Percentiles rank a stretch among this genome's conserved stretches.
phyloP scores from a whole-genome alignment of 2,888 invertebrate species.

The Chloromyia formosa region DNA sequence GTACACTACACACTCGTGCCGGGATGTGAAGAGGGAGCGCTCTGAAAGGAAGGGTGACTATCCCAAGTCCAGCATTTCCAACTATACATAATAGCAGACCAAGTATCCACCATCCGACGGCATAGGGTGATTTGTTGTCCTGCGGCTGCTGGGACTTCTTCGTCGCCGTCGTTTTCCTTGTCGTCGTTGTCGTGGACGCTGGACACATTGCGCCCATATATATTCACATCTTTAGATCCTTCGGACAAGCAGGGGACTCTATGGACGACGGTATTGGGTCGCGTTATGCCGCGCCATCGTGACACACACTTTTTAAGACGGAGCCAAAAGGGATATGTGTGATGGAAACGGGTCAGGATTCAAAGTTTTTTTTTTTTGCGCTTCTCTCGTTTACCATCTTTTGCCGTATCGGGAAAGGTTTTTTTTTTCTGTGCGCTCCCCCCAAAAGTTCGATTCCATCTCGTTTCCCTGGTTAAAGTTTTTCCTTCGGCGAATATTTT shows the following conservation, averaged over 20 bases:
- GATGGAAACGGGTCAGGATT: conserved; percentile 30
- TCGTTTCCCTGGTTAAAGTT: conserved; percentile 23
- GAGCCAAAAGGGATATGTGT: conserved; percentile 5
- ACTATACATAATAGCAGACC: conserved; percentile 14
- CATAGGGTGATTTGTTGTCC: conserved; percentile 50
- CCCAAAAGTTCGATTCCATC: conserved; percentile 17
- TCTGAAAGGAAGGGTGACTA: conserved; percentile 9
- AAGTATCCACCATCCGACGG: conserved; percentile 28
- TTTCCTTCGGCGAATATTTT: conserved; percentile 38
- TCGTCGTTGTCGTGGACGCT: neutral
- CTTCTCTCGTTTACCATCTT: conserved; percentile 4
- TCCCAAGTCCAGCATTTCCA: conserved; percentile 23
- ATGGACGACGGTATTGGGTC: neutral
- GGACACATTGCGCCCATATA: conserved; percentile 40
- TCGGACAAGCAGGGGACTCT: neutral
- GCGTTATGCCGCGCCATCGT: conserved; percentile 32
- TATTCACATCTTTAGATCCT: conserved; percentile 33
- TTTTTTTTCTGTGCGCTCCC: conserved; percentile 26
- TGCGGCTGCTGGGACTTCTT: conserved; percentile 46
- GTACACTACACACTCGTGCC: conserved; percentile 43
- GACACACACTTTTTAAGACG: conserved; percentile 28
- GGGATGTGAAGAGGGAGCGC: neutral
- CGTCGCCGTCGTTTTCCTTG: conserved; percentile 11
- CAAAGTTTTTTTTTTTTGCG: neutral
- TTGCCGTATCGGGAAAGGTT: neutral